A percentile compares a stretch with the other conserved stretches of the same genome.
Evolutionary conservation across 2,113 vertebrate species (phyloP).

Genomic region (Amia ocellicauda): DNA sequence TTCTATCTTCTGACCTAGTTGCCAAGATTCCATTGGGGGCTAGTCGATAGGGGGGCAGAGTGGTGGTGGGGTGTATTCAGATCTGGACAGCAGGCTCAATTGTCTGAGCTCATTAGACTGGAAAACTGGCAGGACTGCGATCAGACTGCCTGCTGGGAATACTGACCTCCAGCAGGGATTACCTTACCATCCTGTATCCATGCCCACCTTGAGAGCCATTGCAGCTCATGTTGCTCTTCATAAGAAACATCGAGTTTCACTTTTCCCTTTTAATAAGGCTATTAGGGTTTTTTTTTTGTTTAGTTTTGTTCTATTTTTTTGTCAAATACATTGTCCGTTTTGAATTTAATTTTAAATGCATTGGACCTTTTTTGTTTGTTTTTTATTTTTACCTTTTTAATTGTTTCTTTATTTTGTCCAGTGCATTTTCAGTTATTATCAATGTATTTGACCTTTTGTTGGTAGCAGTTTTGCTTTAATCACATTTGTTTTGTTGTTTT

Average conservation of each 20-base stretch:
- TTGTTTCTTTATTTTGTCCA: too few relatives aligned
- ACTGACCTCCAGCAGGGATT: conserved; percentile 29
- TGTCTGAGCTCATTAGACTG: conserved; percentile 38
- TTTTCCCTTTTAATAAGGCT: conserved; percentile 40
- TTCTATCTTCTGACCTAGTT: conserved; percentile 1
- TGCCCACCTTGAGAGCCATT: conserved; percentile 30
- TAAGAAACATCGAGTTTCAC: conserved; percentile 32
- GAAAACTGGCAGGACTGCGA: conserved; percentile 42
- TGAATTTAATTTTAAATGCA: too few relatives aligned
- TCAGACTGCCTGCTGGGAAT: conserved; percentile 33
- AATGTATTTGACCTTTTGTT: too few relatives aligned
- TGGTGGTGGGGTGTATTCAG: conserved; percentile 18
- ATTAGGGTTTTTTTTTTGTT: too few relatives aligned
- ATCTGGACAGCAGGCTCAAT: conserved; percentile 30
- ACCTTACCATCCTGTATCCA: conserved; percentile 31
- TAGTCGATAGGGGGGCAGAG: neutral
- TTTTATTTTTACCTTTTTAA: too few relatives aligned
- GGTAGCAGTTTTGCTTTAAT: too few relatives aligned
- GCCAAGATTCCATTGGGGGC: conserved; percentile 19
- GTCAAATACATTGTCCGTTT: too few relatives aligned
- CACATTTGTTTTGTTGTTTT: too few relatives aligned
- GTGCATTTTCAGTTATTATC: too few relatives aligned
- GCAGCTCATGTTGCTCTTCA: conserved; percentile 45
- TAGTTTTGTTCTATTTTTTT: neutral
- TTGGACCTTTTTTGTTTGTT: too few relatives aligned